Conservation (phyloP, 2,797 vertebrate genomes). For the Oreochromis mossambicus region DNA sequence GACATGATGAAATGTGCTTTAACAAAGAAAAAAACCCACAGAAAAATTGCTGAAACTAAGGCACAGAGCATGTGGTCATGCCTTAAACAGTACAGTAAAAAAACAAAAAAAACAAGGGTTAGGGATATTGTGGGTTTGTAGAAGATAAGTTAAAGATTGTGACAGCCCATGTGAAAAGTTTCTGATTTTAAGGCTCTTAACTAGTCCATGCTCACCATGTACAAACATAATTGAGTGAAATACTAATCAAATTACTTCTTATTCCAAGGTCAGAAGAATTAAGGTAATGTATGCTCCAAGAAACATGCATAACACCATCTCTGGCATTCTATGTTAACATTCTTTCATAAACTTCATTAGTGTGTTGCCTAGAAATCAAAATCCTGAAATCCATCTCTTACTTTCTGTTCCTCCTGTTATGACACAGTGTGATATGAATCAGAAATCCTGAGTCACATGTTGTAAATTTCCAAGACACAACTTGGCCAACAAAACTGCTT, state of each 20-base stretch:
- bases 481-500: slow-evolving; percentile 1
- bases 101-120: too few relatives aligned
- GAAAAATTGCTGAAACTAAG: too few relatives aligned
- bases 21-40: not conserved
- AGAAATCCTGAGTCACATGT: slow-evolving; percentile 42
- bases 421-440: slow-evolving; percentile 42
- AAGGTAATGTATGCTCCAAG: not conserved
- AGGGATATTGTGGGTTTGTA: not conserved
- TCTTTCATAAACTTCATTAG: not conserved
- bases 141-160: not conserved
- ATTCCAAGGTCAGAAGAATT: too few relatives aligned
- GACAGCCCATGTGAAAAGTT: not conserved
- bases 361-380: not conserved
- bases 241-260: not conserved
- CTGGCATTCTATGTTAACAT: not conserved
- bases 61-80: not conserved
- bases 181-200: not conserved
- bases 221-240: not conserved
- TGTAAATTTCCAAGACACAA: slow-evolving; percentile 2
- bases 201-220: not conserved
- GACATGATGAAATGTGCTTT: not conserved
- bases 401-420: slow-evolving; percentile 26
- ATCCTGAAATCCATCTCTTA: slow-evolving; percentile 5
- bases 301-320: not conserved
- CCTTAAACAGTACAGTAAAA: not conserved